Evolutionary conservation across 2,888 invertebrate genomes (phyloP).

Genomic region (Anagyrus pseudococci): DNA sequence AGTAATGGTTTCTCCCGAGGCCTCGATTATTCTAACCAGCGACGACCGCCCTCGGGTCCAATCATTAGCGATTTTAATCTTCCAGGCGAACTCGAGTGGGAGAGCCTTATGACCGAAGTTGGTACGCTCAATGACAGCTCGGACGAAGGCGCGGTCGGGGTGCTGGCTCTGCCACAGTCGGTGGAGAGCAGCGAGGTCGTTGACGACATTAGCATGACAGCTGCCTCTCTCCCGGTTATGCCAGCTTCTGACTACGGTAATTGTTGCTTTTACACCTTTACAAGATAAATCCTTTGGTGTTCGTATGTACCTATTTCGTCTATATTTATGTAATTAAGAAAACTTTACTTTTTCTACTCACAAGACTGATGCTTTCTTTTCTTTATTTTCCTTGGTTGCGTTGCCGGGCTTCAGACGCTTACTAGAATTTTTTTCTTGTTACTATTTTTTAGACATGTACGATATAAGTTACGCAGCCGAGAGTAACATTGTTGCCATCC

Average conservation of each 20-base stretch:
- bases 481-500: conserved; percentile 53
- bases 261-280: background rate
- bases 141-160: conserved; percentile 47
- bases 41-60: background rate
- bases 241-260: conserved; percentile 42
- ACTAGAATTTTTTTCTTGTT: conserved; percentile 17
- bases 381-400: conserved; percentile 16
- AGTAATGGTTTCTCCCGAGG: conserved; percentile 65
- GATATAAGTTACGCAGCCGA: conserved; percentile 53
- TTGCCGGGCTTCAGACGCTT: too few species aligned
- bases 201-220: conserved; percentile 44
- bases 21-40: too few species aligned
- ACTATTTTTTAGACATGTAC: conserved; percentile 49
- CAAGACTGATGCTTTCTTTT: background rate
- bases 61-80: conserved; percentile 1
- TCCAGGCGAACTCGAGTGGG: conserved; percentile 78
- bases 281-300: background rate
- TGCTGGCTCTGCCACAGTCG: conserved; percentile 49
- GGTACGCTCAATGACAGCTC: conserved; percentile 55
- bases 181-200: conserved; percentile 39
- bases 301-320: background rate
- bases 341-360: background rate
- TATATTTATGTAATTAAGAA: background rate
- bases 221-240: conserved; percentile 50
- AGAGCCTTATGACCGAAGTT: conserved; percentile 65